A percentile compares a stretch with the other conserved stretches of the same genome.
Evolutionary conservation across 30 jellyfish, hydroid and myxozoan species (phyloP).

Genomic region (Aurelia aurita complex sp. Pacific): DNA sequence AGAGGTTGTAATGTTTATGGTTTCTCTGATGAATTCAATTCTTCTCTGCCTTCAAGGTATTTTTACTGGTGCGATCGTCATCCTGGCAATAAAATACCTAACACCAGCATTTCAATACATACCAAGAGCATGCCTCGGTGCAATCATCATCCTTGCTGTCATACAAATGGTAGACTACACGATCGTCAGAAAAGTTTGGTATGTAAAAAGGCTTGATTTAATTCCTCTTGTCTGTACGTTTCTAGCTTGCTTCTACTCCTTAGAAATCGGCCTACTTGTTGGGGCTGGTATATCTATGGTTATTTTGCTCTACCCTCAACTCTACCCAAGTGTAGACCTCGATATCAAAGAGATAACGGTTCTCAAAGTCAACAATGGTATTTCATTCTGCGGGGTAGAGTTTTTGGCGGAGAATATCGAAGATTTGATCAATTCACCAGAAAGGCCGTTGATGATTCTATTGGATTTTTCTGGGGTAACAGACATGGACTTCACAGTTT

Average conservation of each 20-base stretch:
- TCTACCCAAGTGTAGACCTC: slow-evolving; percentile 57
- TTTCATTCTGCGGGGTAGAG: slow-evolving; percentile 74
- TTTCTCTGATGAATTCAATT: no score
- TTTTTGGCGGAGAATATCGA: slow-evolving; percentile 44
- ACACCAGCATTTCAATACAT: slow-evolving; percentile 79
- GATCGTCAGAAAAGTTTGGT: slow-evolving; percentile 58
- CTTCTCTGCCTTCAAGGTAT: slow-evolving; percentile 41
- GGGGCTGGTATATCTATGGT: slow-evolving; percentile 63
- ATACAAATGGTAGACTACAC: slow-evolving; percentile 69
- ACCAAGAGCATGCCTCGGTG: slow-evolving; percentile 88
- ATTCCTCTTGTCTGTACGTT: slow-evolving; percentile 62
- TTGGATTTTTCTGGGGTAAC: slow-evolving; percentile 73
- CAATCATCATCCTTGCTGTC: slow-evolving; percentile 78
- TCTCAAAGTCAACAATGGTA: slow-evolving; percentile 59
- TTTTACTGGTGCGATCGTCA: slow-evolving; percentile 67
- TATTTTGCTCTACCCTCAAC: slow-evolving; percentile 54
- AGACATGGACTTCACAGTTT: slow-evolving; percentile 73
- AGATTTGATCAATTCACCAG: slow-evolving; percentile 28
- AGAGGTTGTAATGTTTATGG: no score
- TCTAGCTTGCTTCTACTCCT: slow-evolving; percentile 61
- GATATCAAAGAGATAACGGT: slow-evolving; percentile 55
- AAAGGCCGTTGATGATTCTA: slow-evolving; percentile 61
- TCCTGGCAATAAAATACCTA: slow-evolving; percentile 65
- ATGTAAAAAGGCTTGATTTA: slow-evolving; percentile 48
- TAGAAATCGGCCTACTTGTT: slow-evolving; percentile 70